Evolutionary conservation across 2,888 invertebrate genomes (phyloP), one percentile per base, ranked within the genome.

Genomic region (Fabriciana adippe): DNA sequence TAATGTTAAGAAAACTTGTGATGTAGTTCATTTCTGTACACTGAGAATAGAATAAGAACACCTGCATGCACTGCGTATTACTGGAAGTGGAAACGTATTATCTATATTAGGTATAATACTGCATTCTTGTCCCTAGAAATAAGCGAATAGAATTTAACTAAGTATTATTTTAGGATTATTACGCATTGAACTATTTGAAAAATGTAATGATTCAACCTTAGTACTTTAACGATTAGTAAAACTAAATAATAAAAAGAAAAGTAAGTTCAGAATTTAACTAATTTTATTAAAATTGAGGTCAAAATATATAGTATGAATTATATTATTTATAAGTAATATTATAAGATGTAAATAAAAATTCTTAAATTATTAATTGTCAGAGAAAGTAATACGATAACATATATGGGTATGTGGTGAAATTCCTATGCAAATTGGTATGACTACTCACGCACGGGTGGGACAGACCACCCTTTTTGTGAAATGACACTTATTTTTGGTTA

Each of bases 351-450:
- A 41, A 41, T 35, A 55, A 55, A 55, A 48, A 3, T 26, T 59
- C 45, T 21, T 47, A 15, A 45, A 47, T n/a, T 48, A 48, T 47
- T 59, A 59, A 59, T 11, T 48, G 26, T 48, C 26, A 47, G 48
- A 26, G 26, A 48, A 59, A 59, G 59, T 48, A 59, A 26, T 15
- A 18, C 26, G 15, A 54, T 47, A 54, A 62, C 41, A 35, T 18
- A 47, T 55, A 48, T 6, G 26, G 45, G 21, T 57, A 59, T 54
- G 31, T 54, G 6, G 53, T 26, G 59, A 55, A 60, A 60, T 87
- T 79, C 85, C 83, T 84, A 90, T 89, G 89, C 83, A 91, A 90
- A 91, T 89, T 87, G 84, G 80, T 79, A 74, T 87, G 87, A 80
- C 79, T 78, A 78, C 68, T 79, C 76, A 79, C 79, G 82, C 84